phyloP scores from a whole-genome alignment of 2,797 vertebrate genomes.

The Lemur catta region DNA sequence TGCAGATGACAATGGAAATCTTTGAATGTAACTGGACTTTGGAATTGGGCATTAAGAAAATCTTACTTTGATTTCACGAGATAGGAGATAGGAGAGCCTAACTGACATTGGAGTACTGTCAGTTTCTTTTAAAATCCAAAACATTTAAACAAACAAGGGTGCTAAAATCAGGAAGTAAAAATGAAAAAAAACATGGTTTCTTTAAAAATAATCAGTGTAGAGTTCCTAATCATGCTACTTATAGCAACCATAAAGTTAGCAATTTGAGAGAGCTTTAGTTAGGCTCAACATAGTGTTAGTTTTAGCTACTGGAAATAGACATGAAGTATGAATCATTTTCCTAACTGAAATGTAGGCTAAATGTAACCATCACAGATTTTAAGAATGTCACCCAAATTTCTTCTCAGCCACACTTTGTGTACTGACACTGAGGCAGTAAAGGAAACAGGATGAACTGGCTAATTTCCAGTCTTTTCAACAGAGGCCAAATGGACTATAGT shows the following conservation, averaged over 20 bases:
- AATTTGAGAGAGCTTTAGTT: constrained; percentile 42
- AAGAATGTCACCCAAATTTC: constrained; percentile 41
- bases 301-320: constrained; percentile 51
- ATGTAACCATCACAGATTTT: constrained; percentile 42
- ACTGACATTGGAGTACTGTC: neutral
- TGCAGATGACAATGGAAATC: neutral
- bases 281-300: constrained; percentile 32
- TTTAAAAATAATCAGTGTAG: neutral
- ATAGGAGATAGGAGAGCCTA: neutral
- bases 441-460: neutral
- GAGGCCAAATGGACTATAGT: neutral
- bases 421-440: neutral
- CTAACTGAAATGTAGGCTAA: constrained; percentile 60
- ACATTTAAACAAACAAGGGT: neutral
- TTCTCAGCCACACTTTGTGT: constrained; percentile 36
- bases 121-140: constrained; percentile 9
- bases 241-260: constrained; percentile 35
- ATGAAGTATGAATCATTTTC: constrained; percentile 53
- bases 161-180: neutral
- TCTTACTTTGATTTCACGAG: neutral
- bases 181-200: neutral
- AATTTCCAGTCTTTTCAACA: constrained; percentile 34
- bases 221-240: constrained; percentile 41
- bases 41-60: neutral
- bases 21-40: neutral